Evolutionary conservation across 2,113 vertebrate genomes (phyloP), one percentile per base, ranked within the genome.

Genomic region (Papio anubis): DNA sequence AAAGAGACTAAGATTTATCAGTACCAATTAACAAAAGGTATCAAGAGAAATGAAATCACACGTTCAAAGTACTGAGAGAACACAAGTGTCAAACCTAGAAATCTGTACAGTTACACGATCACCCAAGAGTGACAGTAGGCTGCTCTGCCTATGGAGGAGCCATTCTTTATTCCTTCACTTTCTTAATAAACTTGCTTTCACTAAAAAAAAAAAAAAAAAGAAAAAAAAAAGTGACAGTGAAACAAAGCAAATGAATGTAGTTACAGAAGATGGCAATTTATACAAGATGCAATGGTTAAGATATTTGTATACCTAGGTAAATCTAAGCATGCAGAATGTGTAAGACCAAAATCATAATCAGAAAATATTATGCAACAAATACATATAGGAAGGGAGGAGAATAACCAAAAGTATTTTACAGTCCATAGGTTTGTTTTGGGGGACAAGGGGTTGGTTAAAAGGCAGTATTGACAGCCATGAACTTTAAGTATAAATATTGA

Each of bases 341-440:
- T 14, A 85, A 92, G 86, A 81, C 13, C 79, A 88, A 89, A 81
- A 84, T 81, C 21, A 73, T 73, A 89, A 85, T 94, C 52, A 83
- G 38, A 79, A 88, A 91, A 70, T 48, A 72, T 25, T 79, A 88
- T 9, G 21, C 2, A 85, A 85, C 79, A 92, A 80, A 88, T 32
- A 72, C 1, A 78, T n/a, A 30, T 17, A 93, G 76, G 32, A 85
- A 90, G 3, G 25, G 30, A 93, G n/a, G n/a, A 4, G 3, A 92
- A 91, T 88, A 91, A 82, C 32, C 20, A 68, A 80, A 85, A 93
- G 17, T 57, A 76, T 59, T 80, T 66, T 45, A 68, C 0, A 84
- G 5, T 83, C 5, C 57, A 52, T 79, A n/a, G 13, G 14, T 48
- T 82, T 32, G 57, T 40, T 68, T 68, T 68, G 14, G 14, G 8